Base-by-base conservation (phyloP, 2,113 vertebrate genomes). In the Aviceda subcristata region DNA sequence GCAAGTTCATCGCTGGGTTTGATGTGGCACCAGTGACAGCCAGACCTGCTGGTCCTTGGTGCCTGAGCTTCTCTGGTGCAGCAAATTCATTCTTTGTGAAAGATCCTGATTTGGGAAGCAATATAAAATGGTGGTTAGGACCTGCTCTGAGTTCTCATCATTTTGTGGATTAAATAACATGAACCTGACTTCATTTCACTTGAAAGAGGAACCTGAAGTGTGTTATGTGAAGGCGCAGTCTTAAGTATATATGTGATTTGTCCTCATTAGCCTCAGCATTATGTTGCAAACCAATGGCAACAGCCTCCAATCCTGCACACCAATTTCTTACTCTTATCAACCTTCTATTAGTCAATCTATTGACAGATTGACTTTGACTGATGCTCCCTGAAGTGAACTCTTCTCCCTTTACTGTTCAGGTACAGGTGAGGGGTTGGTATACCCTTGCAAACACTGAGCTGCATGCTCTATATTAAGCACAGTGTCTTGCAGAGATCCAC, bases 41-140 rank as follows among this genome's bases (percentile, higher is more conserved):
- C 15, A 5, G 45, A 16, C 45, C 51, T 69, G 39, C 83, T 50
- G 51, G 45, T 43, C 66, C 72, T 48, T 8, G 66, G 20, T 38
- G 59, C 34, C 48, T 34, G 64, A 57, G 41, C 38, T 57, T 9
- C 64, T 41, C 53, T 2, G 0, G 11, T 23, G n/a, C 38, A 45
- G 45, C 32, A 36, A 50, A 23, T 11, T 14, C 18, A 13, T 27
- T 48, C 8, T 21, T 51, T 2, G 2, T 16, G 75, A 19, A 64
- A 86, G 55, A 15, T 36, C 26, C 34, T 29, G 2, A 3, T 57
- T 4, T 8, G 13, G 46, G 56, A 74, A 86, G 45, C 24, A 36
- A 27, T 0, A 11, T 2, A 7, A 39, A 51, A 15, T 0, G 11
- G 14, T 4, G 10, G 4, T 9, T 41, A 45, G 29, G 36, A 11